Base-by-base conservation (phyloP, 2,113 vertebrate genomes). In the Corythaixoides concolor region DNA sequence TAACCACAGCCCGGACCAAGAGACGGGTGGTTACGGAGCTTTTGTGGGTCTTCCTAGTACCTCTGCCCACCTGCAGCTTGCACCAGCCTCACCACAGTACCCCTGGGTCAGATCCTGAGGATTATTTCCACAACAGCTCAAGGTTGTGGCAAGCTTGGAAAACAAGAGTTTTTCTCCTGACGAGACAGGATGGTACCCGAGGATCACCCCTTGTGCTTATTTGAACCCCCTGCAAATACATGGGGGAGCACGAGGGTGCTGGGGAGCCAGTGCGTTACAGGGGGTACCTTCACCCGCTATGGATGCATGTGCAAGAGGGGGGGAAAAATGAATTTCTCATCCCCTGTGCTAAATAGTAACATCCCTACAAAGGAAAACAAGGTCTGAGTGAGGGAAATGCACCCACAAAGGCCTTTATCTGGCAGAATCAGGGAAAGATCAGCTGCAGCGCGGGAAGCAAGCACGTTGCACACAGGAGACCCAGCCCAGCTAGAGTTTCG, bases 401-500 rank as follows among this genome's bases (percentile, higher is more conserved):
- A 55, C 37, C 56, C 27, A 2, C 90, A 78, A 56, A 79, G 41
- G 58, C 41, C 85, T 95, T 97, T 96, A 93, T 97, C 72, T 45
- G 78, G n/a, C 91, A 90, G 93, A 67, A 96, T 95, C 95, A 85
- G 93, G 69, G 93, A 81, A 67, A 94, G 94, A 88, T 95, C 62
- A 93, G 77, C 91, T 63, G 64, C 67, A 32, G 95, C 30, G 3
- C 5, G 41, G 43, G 92, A 81, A 90, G 93, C 85, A 79, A 91
- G 96, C 23, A 7, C 7, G 41, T 81, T 76, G 93, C 94, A 63
- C 93, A 58, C 94, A 63, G 95, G 96, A 98, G 97, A 98, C 95
- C 93, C 91, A 94, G 84, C 97, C 95, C 88, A 97, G 94, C 92
- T 98, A 97, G 81, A 83, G 97, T 99, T 99, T 98, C 98, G 91